Evolutionary conservation across 2,888 invertebrate species (phyloP).

Genomic region (Desoria tigrina): DNA sequence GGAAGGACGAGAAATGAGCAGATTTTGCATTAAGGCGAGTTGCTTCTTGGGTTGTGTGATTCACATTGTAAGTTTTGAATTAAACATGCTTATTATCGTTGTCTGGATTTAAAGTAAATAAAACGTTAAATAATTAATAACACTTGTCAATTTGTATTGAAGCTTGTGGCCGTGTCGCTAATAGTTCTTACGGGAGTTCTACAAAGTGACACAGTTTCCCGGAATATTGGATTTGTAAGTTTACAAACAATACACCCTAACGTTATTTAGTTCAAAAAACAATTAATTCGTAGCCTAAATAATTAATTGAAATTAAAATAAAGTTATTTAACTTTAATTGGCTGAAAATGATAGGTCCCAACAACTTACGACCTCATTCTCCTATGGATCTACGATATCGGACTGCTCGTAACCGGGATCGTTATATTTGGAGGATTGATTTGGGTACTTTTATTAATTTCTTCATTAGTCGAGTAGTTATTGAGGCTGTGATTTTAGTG

Average conservation of each 20-base stretch:
- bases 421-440: constrained; percentile 22
- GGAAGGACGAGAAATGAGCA: constrained; percentile 15
- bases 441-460: constrained; percentile 25
- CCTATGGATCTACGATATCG: constrained; percentile 28
- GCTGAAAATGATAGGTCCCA: constrained; percentile 10
- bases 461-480: neutral
- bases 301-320: neutral
- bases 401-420: constrained; percentile 28
- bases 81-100: constrained; percentile 3
- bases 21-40: constrained; percentile 19
- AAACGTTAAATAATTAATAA: too few relatives aligned
- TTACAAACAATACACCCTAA: too few relatives aligned
- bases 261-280: too few relatives aligned
- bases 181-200: constrained; percentile 16
- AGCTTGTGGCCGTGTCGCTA: neutral
- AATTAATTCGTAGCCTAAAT: too few relatives aligned
- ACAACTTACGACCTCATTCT: constrained; percentile 22
- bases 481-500: neutral
- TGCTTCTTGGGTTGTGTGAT: constrained; percentile 27
- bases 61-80: constrained; percentile 28
- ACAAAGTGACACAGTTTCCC: too few relatives aligned
- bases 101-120: too few relatives aligned
- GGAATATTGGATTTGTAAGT: constrained; percentile 39
- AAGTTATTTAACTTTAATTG: neutral
- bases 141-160: constrained; percentile 7